Conservation (phyloP, 2,113 vertebrate genomes). For the Dendropsophus ebraccatus region DNA sequence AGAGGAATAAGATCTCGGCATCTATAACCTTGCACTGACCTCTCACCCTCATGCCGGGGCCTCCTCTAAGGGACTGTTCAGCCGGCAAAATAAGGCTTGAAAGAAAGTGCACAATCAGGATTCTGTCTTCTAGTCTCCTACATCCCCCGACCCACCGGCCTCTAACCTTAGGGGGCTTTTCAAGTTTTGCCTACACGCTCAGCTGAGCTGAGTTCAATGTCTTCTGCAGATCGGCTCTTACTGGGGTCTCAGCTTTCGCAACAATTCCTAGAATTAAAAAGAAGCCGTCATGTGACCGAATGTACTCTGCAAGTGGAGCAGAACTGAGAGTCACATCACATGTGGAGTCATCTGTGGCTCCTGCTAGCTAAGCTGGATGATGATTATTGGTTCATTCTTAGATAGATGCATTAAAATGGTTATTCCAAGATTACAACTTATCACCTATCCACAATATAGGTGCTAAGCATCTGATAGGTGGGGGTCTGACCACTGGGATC, state of each 20-base stretch:
- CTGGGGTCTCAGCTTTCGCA: constrained; percentile 54
- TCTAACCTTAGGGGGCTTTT: constrained; percentile 61
- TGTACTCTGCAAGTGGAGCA: constrained; percentile 59
- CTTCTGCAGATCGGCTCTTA: constrained; percentile 55
- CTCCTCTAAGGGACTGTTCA: constrained; percentile 65
- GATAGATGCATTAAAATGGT: too few species aligned
- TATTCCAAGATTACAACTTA: too few species aligned
- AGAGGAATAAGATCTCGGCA: constrained; percentile 42
- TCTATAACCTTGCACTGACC: constrained; percentile 67
- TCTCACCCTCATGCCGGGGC: constrained; percentile 63
- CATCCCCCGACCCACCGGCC: constrained; percentile 65
- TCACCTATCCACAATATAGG: too few species aligned
- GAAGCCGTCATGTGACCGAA: constrained; percentile 59
- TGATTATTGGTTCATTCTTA: too few species aligned
- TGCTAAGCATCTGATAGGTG: too few species aligned
- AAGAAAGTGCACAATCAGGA: constrained; percentile 70
- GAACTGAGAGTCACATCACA: constrained; percentile 37
- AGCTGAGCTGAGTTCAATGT: constrained; percentile 60
- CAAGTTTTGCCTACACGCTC: constrained; percentile 68
- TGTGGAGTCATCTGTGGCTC: not conserved
- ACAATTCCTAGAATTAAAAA: not conserved
- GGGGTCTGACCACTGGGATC: too few species aligned
- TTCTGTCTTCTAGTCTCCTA: constrained; percentile 69
- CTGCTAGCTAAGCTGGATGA: too few species aligned
- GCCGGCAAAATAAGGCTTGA: constrained; percentile 65